Conservation (phyloP, 1,140 invertebrate genomes). For the Drosophila paulistorum region DNA sequence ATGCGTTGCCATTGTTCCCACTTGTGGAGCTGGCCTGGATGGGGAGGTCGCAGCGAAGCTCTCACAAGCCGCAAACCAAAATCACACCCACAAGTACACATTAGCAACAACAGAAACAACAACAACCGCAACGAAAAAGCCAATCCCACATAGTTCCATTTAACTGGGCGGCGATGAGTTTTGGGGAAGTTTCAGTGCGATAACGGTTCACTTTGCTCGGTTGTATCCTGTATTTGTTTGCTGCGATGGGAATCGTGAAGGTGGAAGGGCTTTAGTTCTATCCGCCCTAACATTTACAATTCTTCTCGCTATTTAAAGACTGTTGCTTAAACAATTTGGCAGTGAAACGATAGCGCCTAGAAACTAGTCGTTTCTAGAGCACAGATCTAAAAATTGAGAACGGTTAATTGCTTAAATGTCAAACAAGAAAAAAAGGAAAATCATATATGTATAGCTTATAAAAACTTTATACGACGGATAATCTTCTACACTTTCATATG, state of each 20-base stretch:
- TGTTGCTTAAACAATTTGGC: neutral
- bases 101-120: slow-evolving; percentile 17
- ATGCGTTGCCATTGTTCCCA: neutral
- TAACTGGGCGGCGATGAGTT: slow-evolving; percentile 18
- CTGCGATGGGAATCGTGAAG: neutral
- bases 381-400: too few relatives aligned
- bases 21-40: neutral
- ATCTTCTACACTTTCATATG: too few relatives aligned
- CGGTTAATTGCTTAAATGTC: too few relatives aligned
- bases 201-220: slow-evolving; percentile 5
- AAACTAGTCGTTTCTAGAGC: too few relatives aligned
- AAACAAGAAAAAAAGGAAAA: too few relatives aligned
- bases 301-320: neutral
- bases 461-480: too few relatives aligned
- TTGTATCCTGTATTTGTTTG: neutral
- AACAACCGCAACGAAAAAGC: slow-evolving; percentile 20
- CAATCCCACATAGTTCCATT: slow-evolving; percentile 32
- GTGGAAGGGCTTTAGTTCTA: neutral
- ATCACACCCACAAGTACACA: slow-evolving; percentile 41
- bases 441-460: too few relatives aligned
- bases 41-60: neutral
- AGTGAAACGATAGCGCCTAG: neutral
- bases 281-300: neutral
- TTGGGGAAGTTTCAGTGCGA: slow-evolving; percentile 16
- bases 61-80: slow-evolving; percentile 37